Evolutionary conservation across 2,113 vertebrate species (phyloP).

Genomic region (Microcebus ravelobensis): DNA sequence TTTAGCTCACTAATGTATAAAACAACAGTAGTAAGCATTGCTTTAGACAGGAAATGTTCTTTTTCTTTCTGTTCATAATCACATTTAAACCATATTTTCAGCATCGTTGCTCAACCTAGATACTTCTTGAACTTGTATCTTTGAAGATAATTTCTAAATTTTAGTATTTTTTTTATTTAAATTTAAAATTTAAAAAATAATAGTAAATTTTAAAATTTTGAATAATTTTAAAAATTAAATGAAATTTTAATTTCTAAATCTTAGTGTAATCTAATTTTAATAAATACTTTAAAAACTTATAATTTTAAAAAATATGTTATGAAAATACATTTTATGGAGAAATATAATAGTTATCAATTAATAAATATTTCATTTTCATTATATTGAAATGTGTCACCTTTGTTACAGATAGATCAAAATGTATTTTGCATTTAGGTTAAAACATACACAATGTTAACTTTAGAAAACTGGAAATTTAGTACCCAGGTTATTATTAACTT

Average conservation of each 20-base stretch:
- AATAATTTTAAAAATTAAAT: not conserved
- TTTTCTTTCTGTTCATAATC: not conserved
- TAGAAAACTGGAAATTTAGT: not conserved
- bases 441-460: not conserved
- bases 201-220: not conserved
- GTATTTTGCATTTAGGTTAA: not conserved
- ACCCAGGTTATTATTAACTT: not conserved
- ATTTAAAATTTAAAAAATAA: not conserved
- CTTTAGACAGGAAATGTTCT: not conserved
- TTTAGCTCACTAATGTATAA: slow-evolving; percentile 18
- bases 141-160: not conserved
- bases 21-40: not conserved
- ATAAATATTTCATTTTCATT: not conserved
- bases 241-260: not conserved
- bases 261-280: not conserved
- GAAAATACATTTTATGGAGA: not conserved
- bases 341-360: not conserved
- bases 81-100: not conserved
- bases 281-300: not conserved
- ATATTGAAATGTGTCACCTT: not conserved
- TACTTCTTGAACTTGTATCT: not conserved
- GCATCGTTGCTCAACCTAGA: not conserved
- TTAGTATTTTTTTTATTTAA: not conserved
- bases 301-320: not conserved
- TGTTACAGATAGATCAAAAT: not conserved